Evolutionary conservation across 2,888 invertebrate genomes (phyloP).

Genomic region (Mimas tiliae): DNA sequence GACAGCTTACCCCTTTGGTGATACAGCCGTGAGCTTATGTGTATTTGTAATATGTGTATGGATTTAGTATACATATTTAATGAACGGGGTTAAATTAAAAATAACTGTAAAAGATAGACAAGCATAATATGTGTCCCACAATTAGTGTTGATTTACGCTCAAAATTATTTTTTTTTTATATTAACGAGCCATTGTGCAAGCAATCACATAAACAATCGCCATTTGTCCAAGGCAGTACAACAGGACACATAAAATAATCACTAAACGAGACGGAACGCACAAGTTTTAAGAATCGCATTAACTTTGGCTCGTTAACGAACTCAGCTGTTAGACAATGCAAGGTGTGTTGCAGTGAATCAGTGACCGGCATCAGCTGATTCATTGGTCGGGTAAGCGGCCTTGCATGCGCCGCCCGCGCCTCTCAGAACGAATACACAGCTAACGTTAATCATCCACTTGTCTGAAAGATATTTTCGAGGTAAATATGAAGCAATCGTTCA

Average conservation of each 20-base stretch:
- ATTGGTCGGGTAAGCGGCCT: constrained; percentile 64
- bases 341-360: constrained; percentile 63
- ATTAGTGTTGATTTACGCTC: background rate
- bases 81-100: too few species aligned
- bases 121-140: too few species aligned
- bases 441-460: constrained; percentile 57
- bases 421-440: constrained; percentile 61
- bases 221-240: constrained; percentile 12
- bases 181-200: background rate
- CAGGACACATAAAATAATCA: constrained; percentile 31
- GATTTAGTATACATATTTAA: too few species aligned
- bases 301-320: constrained; percentile 47
- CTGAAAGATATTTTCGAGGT: constrained; percentile 53
- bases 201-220: constrained; percentile 16
- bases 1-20: too few species aligned
- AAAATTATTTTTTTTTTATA: background rate
- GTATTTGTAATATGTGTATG: too few species aligned
- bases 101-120: too few species aligned
- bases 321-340: constrained; percentile 65
- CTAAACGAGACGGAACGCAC: constrained; percentile 14
- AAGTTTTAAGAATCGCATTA: constrained; percentile 33
- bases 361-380: constrained; percentile 74
- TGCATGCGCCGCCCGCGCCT: constrained; percentile 67
- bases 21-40: too few species aligned
- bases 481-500: constrained; percentile 43